These are phyloP conservation scores for Aspidapion aeneum DNA, from an alignment of 2,888 invertebrate species.

Conservation along the genomic window DNA sequence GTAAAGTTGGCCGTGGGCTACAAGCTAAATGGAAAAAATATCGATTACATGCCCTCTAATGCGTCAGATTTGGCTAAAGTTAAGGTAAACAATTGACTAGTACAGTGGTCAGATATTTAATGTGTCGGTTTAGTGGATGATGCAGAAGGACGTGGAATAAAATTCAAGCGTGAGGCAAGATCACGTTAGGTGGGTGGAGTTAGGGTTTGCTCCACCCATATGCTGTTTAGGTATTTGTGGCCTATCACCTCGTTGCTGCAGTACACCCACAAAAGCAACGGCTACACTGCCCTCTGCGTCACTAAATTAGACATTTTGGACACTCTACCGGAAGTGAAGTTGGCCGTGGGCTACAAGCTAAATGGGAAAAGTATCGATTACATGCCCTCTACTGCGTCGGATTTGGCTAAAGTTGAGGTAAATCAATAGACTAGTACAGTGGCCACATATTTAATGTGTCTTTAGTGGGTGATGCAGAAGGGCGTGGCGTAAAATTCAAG, in stretches of 20 bases:
- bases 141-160: too few relatives aligned
- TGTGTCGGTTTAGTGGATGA: too few relatives aligned
- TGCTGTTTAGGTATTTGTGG: too few relatives aligned
- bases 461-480: too few relatives aligned
- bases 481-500: too few relatives aligned
- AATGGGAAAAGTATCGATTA: slow-evolving; percentile 77
- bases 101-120: too few relatives aligned
- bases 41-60: slow-evolving; percentile 84
- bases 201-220: too few relatives aligned
- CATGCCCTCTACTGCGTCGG: slow-evolving; percentile 80
- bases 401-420: slow-evolving; percentile 69
- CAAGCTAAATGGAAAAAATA: slow-evolving; percentile 70
- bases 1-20: slow-evolving; percentile 66
- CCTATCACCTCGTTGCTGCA: slow-evolving; percentile 87
- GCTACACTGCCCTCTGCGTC: slow-evolving; percentile 88
- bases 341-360: slow-evolving; percentile 69
- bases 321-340: slow-evolving; percentile 58
- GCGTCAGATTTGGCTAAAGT: slow-evolving; percentile 71
- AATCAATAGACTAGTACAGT: too few relatives aligned
- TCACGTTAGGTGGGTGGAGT: too few relatives aligned
- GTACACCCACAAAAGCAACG: slow-evolving; percentile 94
- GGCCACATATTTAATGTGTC: too few relatives aligned
- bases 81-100: slow-evolving; percentile 54
- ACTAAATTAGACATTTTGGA: slow-evolving; percentile 98
- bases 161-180: too few relatives aligned